Conservation (phyloP, 2,888 invertebrate species). For the Heliconius erato region DNA sequence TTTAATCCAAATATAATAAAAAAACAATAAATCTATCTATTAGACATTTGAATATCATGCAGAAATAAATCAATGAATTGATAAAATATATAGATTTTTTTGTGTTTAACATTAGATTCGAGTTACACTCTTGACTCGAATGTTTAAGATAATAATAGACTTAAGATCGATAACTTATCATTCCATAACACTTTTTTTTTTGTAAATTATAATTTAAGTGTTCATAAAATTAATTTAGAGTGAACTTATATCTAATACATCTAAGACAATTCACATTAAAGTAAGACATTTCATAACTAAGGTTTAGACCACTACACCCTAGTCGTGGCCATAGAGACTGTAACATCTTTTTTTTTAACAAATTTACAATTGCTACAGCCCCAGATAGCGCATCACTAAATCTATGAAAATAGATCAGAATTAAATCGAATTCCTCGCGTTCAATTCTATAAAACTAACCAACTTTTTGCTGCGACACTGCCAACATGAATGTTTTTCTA, state of each 20-base stretch:
- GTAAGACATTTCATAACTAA: slow-evolving; percentile 45
- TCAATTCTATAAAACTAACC: slow-evolving; percentile 48
- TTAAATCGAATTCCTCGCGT: slow-evolving; percentile 44
- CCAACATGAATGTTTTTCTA: slow-evolving; percentile 88
- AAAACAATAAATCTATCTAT: slow-evolving; percentile 56
- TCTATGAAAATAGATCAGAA: slow-evolving; percentile 61
- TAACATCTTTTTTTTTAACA: slow-evolving; percentile 21
- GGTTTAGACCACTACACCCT: slow-evolving; percentile 37
- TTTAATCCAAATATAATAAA: slow-evolving; percentile 55
- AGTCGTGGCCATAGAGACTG: slow-evolving; percentile 34
- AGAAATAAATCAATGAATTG: slow-evolving; percentile 53
- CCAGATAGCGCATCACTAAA: slow-evolving; percentile 39
- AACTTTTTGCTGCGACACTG: slow-evolving; percentile 85
- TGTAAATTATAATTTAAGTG: slow-evolving; percentile 53
- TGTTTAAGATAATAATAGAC: slow-evolving; percentile 44
- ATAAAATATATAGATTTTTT: slow-evolving; percentile 50
- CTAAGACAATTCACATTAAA: slow-evolving; percentile 51
- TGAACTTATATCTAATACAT: slow-evolving; percentile 50
- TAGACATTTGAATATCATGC: slow-evolving; percentile 57
- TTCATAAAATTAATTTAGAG: slow-evolving; percentile 47
- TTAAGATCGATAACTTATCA: slow-evolving; percentile 47
- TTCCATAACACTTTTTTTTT: slow-evolving; percentile 51
- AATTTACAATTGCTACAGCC: slow-evolving; percentile 35
- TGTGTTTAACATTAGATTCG: slow-evolving; percentile 47
- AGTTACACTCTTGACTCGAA: slow-evolving; percentile 49